A percentile compares a stretch with the other conserved stretches of the same genome.
Conservation (phyloP, 2,888 invertebrate genomes). For the Onthophagus sagittarius region DNA sequence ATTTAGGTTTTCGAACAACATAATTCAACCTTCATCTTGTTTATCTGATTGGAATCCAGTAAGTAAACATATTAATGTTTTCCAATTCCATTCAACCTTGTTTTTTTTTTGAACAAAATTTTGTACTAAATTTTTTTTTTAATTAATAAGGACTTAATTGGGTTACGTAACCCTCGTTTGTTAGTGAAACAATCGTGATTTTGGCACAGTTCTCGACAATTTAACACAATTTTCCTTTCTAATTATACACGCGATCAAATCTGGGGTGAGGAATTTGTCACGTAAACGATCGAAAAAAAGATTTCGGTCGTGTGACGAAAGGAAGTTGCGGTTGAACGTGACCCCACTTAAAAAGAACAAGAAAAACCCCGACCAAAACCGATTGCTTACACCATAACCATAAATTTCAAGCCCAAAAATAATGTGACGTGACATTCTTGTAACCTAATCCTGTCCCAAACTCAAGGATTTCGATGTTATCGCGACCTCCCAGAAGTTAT, state of each 20-base stretch:
- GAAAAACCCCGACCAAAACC: not conserved
- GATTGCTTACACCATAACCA: not conserved
- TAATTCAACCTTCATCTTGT: too few species aligned
- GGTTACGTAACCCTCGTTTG: not conserved
- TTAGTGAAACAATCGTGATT: not conserved
- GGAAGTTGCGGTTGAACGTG: not conserved
- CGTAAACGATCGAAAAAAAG: not conserved
- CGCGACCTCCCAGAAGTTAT: not conserved
- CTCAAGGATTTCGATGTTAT: not conserved
- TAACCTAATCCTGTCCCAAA: not conserved
- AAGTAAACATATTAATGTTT: too few species aligned
- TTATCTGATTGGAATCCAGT: too few species aligned
- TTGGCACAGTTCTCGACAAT: not conserved
- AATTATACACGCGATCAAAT: not conserved
- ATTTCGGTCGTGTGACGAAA: not conserved
- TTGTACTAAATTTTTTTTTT: too few species aligned
- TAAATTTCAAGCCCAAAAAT: not conserved
- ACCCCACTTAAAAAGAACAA: not conserved
- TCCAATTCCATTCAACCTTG: too few species aligned
- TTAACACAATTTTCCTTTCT: not conserved
- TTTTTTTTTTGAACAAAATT: too few species aligned
- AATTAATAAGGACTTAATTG: not conserved
- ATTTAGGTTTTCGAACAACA: too few species aligned
- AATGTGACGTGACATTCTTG: not conserved
- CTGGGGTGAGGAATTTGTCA: too few species aligned